Base-by-base conservation (phyloP, 35 echinoderm and acorn worm species). In the Ophioderma brevispina region DNA sequence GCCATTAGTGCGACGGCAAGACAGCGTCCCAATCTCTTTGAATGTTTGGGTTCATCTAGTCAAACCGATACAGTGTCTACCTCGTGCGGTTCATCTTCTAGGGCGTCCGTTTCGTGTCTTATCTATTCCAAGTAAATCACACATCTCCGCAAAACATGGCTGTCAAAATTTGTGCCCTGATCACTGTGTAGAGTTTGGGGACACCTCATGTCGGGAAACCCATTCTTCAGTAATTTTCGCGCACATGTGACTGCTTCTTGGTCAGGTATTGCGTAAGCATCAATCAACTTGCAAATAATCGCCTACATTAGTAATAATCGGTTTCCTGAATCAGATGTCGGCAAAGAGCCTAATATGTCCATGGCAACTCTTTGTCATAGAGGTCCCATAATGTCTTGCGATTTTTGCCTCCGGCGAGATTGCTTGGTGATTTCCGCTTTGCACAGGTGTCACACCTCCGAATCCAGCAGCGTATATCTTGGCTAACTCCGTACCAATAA, bases 91-190 rank as follows among this genome's bases (percentile, higher is more conserved):
- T n/a, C n/a, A n/a, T n/a, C n/a, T n/a, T n/a, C n/a, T n/a, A n/a
- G n/a, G n/a, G n/a, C n/a, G n/a, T n/a, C n/a, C n/a, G 88, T 82
- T 36, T 90, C 64, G 21, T 90, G 31, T 76, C 82, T 91, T 0
- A n/a, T n/a, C n/a, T n/a, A n/a, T n/a, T n/a, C 90, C 81, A 37
- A 92, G 46, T 15, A 1, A 85, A 21, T 78, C 78, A 37, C 90
- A 92, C 50, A 86, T 40, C 36, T 92, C 81, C 23, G 33, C 41
- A 78, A 92, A 86, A 92, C 33, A 18, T 39, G 33, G 18, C 81
- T 76, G 35, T 92, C 82, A 40, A 92, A 85, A 92, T 92, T 92
- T 75, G 23, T 15, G 84, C 81, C 81, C 38, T 91, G 89, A 25
- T 91, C 89, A 85, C 80, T 40, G 46, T 91, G 89, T 76, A 91